Evolutionary conservation across 2,888 invertebrate species (phyloP).

Genomic region (Dorcus parallelipipedus): DNA sequence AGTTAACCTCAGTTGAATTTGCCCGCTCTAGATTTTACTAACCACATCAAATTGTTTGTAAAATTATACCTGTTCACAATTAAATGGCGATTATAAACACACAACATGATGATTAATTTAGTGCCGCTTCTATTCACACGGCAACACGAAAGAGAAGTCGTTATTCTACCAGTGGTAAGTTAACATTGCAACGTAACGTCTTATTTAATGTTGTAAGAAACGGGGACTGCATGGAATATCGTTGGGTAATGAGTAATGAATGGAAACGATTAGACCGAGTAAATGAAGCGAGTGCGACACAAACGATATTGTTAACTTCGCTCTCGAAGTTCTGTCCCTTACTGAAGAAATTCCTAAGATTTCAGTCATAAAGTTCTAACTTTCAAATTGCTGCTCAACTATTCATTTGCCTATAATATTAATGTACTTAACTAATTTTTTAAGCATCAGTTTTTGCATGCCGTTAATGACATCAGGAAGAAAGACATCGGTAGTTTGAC

Average conservation of each 20-base stretch:
- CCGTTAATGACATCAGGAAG: constrained; percentile 10
- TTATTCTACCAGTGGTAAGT: constrained; percentile 11
- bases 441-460: too few species aligned
- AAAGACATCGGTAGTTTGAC: constrained; percentile 4
- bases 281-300: constrained; percentile 28
- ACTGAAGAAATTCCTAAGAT: too few species aligned
- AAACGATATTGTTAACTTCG: constrained; percentile 26
- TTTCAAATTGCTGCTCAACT: too few species aligned
- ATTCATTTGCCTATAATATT: too few species aligned
- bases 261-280: constrained; percentile 27
- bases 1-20: too few species aligned
- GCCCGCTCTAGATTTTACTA: too few species aligned
- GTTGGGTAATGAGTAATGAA: constrained; percentile 29
- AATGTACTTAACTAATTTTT: too few species aligned
- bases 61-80: too few species aligned
- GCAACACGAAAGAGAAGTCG: constrained; percentile 12
- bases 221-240: constrained; percentile 15
- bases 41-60: too few species aligned
- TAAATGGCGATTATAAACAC: not conserved
- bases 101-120: constrained; percentile 12
- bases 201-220: constrained; percentile 14
- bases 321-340: too few species aligned
- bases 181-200: constrained; percentile 13
- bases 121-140: constrained; percentile 13
- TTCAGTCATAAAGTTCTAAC: too few species aligned